phyloP scores from a whole-genome alignment of 2,888 invertebrate species.

The Volucella inflata region DNA sequence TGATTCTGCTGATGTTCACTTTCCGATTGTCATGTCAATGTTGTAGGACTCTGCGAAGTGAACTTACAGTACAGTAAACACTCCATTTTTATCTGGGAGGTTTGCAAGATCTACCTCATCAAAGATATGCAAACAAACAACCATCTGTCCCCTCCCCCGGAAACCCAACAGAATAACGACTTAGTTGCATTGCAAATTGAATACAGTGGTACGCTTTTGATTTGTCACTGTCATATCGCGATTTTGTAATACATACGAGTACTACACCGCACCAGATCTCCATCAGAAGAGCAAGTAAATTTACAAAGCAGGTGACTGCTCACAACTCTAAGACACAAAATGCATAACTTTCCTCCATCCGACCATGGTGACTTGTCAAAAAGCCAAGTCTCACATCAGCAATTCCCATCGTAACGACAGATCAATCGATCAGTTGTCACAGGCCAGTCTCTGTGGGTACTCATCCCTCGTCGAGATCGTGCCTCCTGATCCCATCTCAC shows the following conservation, averaged over 20 bases:
- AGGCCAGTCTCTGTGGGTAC: conserved; percentile 26
- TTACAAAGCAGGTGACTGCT: conserved; percentile 55
- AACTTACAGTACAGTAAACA: no score
- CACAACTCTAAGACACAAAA: neutral
- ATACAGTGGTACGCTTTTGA: neutral
- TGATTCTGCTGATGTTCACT: no score
- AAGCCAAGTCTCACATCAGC: conserved; percentile 39
- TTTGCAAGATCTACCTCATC: no score
- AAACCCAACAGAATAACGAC: no score
- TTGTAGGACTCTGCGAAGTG: no score
- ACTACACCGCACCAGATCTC: neutral
- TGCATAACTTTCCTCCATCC: conserved; percentile 13
- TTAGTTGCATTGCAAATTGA: no score
- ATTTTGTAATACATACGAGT: conserved; percentile 1
- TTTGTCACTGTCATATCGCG: conserved; percentile 51
- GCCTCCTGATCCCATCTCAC: conserved; percentile 45
- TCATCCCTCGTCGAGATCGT: conserved; percentile 47
- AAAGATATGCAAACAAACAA: no score
- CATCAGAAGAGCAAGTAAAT: conserved; percentile 30
- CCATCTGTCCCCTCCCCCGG: no score
- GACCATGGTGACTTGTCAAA: conserved; percentile 48
- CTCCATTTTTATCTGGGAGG: no score
- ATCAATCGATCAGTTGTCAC: conserved; percentile 72
- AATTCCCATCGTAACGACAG: conserved; percentile 47
- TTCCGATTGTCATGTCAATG: no score